phyloP scores from a whole-genome alignment of 2,888 invertebrate genomes.

The Liopterus haemorrhoidalis region DNA sequence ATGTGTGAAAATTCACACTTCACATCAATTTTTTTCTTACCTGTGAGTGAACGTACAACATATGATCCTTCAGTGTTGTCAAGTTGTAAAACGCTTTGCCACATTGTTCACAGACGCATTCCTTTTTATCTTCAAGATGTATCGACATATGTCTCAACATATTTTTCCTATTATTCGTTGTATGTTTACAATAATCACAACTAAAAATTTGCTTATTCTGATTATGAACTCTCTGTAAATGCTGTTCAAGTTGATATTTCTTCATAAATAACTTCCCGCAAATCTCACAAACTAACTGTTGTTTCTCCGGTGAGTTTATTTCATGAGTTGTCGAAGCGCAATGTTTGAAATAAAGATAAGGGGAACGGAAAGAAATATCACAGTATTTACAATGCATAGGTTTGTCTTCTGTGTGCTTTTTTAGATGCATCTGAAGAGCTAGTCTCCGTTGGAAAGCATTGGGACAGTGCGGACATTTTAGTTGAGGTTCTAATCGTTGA shows the following conservation, averaged over 20 bases:
- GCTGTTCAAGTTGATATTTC: constrained; percentile 39
- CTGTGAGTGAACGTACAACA: constrained; percentile 39
- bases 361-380: constrained; percentile 31
- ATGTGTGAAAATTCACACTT: too few relatives aligned
- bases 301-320: constrained; percentile 33
- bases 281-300: constrained; percentile 37
- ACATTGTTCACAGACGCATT: constrained; percentile 41
- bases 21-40: too few relatives aligned
- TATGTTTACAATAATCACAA: constrained; percentile 40
- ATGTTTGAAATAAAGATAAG: constrained; percentile 33
- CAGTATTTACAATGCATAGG: constrained; percentile 33
- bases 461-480: constrained; percentile 32
- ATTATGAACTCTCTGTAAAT: constrained; percentile 39
- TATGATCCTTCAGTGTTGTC: constrained; percentile 41
- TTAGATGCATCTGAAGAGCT: constrained; percentile 30
- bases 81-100: constrained; percentile 41
- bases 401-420: constrained; percentile 30
- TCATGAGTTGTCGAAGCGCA: constrained; percentile 31
- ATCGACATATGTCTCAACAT: constrained; percentile 40
- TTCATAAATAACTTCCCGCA: constrained; percentile 40
- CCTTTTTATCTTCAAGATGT: constrained; percentile 38
- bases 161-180: constrained; percentile 39
- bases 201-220: constrained; percentile 35
- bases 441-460: constrained; percentile 29
- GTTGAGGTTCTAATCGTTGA: constrained; percentile 30